Evolutionary conservation across 2,888 invertebrate genomes (phyloP), one percentile per base, ranked within the genome.

Genomic region (Meghimatium bilineatum): DNA sequence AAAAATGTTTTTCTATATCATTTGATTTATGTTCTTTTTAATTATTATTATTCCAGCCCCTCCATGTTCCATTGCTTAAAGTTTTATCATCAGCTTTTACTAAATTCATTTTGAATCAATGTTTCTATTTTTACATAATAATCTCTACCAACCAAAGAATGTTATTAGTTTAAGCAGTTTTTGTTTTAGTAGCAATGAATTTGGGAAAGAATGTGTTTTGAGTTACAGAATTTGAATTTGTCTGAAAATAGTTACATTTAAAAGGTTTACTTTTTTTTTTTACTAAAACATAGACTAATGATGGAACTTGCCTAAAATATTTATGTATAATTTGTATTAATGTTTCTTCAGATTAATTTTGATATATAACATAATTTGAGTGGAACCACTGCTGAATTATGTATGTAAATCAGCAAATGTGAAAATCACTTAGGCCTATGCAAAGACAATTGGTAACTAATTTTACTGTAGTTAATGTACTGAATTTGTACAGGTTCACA

Each of bases 351-450:
- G 23, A 36, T 71, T 52, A 20, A 52, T 56, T 36, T 71, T 34
- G 10, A 71, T 36, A 26, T 14, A 72, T 32, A 5, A 29, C 44
- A 38, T 44, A 44, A n/a, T 66, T 17, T 74, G 63, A 60, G 80
- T 84, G 80, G 82, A 66, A 81, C 77, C 69, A 81, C 85, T 74
- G 85, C 78, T 77, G 85, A 85, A n/a, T n/a, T 76, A 34, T 56
- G 63, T 78, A 66, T 82, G 78, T 69, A 72, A 78, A 38, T 72
- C 72, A 83, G 83, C 78, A 83, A 63, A 76, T 69, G 52, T 49
- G 69, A 56, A 52, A 77, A 36, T 32, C 52, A 52, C 72, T 44
- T 82, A 83, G 78, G 83, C 83, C 78, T 78, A 78, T n/a, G n/a
- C n/a, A 44, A 32, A 71, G 36, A 72, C 36, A 60, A 71, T 80